Evolutionary conservation across 2,113 vertebrate genomes (phyloP).

Genomic region (Motacilla tschutschensis): DNA sequence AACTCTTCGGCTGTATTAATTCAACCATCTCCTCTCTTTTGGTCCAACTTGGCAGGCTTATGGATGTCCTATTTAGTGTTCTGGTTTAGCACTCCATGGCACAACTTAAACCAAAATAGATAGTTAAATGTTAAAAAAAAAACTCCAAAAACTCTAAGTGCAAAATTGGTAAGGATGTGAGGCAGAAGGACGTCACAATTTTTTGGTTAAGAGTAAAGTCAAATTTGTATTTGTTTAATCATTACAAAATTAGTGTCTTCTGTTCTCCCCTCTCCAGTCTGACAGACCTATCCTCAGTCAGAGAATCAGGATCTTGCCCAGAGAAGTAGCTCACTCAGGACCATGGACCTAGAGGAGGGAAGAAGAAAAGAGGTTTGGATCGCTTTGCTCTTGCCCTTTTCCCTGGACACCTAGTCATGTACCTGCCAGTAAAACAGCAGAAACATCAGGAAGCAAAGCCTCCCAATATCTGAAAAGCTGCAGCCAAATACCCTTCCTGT

Average conservation of each 20-base stretch:
- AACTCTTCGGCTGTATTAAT: not conserved
- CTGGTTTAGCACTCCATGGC: not conserved
- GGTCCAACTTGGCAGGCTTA: not conserved
- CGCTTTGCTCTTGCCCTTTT: not conserved
- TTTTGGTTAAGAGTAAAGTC: not conserved
- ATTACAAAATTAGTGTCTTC: not conserved
- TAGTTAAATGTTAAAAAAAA: not conserved
- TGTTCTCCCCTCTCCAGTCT: accelerated
- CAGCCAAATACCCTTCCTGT: not conserved
- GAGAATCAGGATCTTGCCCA: not conserved
- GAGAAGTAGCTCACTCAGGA: not conserved
- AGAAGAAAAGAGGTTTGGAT: not conserved
- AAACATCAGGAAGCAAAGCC: not conserved
- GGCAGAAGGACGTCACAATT: not conserved
- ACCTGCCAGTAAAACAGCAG: not conserved
- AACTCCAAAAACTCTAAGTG: not conserved
- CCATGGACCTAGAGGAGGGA: accelerated
- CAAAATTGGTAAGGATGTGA: not conserved
- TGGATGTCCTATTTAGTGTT: not conserved
- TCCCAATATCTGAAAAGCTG: not conserved
- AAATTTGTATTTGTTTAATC: not conserved
- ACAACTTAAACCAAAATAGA: not conserved
- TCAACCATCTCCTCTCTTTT: not conserved
- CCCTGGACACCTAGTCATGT: accelerated
- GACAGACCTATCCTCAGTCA: not conserved